These are phyloP conservation scores for Mylabris phalerata DNA, from an alignment of 1,140 invertebrate genomes.

Conservation along the genomic window DNA sequence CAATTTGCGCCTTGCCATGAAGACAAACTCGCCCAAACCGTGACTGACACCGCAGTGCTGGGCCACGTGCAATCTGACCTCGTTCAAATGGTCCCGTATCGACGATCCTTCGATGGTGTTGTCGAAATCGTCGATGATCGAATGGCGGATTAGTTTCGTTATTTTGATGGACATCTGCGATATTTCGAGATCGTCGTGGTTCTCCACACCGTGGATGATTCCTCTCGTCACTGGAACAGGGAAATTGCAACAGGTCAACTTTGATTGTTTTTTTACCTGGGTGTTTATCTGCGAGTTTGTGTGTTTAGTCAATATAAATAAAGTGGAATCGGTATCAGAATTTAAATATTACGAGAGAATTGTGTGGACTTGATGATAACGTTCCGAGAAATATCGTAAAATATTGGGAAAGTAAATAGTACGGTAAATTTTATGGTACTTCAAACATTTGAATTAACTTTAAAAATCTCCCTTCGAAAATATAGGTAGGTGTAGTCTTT, in stretches of 20 bases:
- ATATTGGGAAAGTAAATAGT: too few species aligned
- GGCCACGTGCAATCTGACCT: conserved; percentile 50
- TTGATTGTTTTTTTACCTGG: too few species aligned
- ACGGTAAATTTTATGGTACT: too few species aligned
- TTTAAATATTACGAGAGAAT: too few species aligned
- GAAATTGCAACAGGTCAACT: not conserved
- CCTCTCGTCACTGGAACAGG: conserved; percentile 56
- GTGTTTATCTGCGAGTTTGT: too few species aligned
- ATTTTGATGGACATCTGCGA: conserved; percentile 61
- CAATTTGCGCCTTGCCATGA: conserved; percentile 67
- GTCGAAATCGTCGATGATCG: conserved; percentile 36
- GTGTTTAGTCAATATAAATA: too few species aligned
- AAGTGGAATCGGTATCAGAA: too few species aligned
- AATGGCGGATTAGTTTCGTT: conserved; percentile 58
- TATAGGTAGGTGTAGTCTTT: too few species aligned
- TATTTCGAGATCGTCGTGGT: conserved; percentile 54
- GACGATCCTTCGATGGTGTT: conserved; percentile 30
- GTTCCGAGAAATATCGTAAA: too few species aligned
- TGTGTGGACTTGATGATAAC: too few species aligned
- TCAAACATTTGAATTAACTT: too few species aligned
- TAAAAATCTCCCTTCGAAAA: too few species aligned
- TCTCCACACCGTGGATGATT: conserved; percentile 57
- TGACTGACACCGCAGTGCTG: conserved; percentile 61
- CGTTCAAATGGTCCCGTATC: conserved; percentile 36
- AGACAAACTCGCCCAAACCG: conserved; percentile 68